Evolutionary conservation across 2,797 vertebrate species (phyloP).

Genomic region (Pipistrellus kuhlii): DNA sequence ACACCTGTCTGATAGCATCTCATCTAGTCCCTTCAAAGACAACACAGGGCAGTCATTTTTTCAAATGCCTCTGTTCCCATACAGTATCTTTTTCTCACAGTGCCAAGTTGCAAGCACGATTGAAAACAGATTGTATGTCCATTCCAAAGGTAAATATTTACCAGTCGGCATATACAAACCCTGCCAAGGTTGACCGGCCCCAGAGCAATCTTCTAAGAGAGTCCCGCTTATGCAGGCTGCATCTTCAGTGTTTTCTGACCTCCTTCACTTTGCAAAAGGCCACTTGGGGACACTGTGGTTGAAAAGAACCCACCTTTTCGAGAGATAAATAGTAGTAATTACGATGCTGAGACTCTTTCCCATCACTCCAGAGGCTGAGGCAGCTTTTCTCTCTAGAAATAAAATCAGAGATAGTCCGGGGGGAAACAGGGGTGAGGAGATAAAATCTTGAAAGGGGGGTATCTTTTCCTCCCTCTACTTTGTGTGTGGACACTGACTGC

Average conservation of each 20-base stretch:
- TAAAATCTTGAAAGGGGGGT: constrained; percentile 62
- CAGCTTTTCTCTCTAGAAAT: constrained; percentile 53
- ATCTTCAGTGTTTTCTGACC: constrained; percentile 5
- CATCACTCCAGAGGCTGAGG: constrained; percentile 23
- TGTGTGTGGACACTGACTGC: constrained; percentile 80
- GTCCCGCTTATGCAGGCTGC: neutral
- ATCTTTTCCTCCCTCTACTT: constrained; percentile 44
- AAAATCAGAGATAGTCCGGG: constrained; percentile 25
- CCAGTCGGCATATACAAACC: neutral
- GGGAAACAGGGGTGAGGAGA: neutral
- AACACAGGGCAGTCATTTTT: constrained; percentile 58
- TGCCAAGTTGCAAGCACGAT: constrained; percentile 40
- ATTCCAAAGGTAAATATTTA: constrained; percentile 37
- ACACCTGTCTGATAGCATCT: constrained; percentile 90
- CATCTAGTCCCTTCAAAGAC: constrained; percentile 85
- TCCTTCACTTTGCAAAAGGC: constrained; percentile 37
- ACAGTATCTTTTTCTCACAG: neutral
- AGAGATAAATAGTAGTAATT: neutral
- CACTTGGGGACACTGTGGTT: neutral
- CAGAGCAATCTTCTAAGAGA: neutral
- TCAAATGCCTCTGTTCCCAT: constrained; percentile 42
- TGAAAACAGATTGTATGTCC: constrained; percentile 42
- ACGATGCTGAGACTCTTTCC: neutral
- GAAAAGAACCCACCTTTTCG: constrained; percentile 6
- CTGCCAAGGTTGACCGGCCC: neutral